Conservation (phyloP, 2,113 vertebrate species). For the Climacteris rufus region DNA sequence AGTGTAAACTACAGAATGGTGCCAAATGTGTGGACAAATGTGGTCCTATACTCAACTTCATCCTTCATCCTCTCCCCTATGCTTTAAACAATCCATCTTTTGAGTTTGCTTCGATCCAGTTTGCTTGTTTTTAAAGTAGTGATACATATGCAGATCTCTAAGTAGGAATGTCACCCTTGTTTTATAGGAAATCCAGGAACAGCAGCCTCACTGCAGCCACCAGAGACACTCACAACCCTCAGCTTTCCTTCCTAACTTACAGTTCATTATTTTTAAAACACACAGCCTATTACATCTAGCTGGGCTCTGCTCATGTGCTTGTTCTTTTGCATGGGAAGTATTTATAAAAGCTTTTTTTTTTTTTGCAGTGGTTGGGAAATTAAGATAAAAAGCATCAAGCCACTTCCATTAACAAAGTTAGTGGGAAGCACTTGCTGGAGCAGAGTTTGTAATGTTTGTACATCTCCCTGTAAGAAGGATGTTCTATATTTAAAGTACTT, state of each 20-base stretch:
- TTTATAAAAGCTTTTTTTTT: not conserved
- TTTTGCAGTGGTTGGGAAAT: not conserved
- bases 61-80: not conserved
- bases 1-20: not conserved
- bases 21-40: not conserved
- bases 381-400: not conserved
- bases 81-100: not conserved
- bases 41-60: not conserved
- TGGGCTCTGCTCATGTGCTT: not conserved
- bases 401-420: conserved; percentile 23
- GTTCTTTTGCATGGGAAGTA: not conserved
- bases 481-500: not conserved
- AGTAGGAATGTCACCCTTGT: not conserved
- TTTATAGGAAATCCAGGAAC: not conserved
- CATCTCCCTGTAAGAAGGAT: not conserved
- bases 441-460: not conserved
- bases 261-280: not conserved
- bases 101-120: not conserved
- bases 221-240: not conserved
- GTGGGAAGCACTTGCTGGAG: not conserved
- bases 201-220: not conserved
- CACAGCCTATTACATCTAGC: not conserved
- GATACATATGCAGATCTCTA: not conserved
- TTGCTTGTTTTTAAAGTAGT: not conserved
- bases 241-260: not conserved